These are phyloP conservation scores for Cryptotermes secundus DNA, from an alignment of 1,140 invertebrate species.

Conservation along the genomic window DNA sequence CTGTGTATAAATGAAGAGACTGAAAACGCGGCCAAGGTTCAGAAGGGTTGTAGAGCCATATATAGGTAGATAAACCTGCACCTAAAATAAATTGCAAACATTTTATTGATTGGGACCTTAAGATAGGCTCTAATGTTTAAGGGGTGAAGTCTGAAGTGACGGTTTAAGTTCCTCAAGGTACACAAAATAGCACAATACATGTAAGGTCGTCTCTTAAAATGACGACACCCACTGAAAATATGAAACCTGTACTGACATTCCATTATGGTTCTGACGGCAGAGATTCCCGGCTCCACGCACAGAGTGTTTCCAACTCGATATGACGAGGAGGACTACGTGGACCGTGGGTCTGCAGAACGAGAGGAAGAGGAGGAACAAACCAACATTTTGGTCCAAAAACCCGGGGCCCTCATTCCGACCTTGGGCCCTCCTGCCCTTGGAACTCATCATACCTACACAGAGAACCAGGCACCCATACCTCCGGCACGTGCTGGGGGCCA, in stretches of 20 bases:
- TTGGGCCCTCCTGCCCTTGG: slow-evolving; percentile 11
- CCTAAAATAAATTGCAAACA: no score
- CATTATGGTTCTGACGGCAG: background rate
- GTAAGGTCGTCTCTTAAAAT: no score
- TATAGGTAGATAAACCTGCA: no score
- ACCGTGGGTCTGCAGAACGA: slow-evolving; percentile 29
- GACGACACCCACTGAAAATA: no score
- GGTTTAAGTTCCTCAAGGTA: no score
- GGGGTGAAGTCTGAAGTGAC: no score
- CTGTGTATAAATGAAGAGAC: no score
- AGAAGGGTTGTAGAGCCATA: no score
- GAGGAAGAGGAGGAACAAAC: slow-evolving; percentile 9
- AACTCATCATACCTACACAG: slow-evolving; percentile 23
- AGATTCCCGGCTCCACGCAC: slow-evolving; percentile 25
- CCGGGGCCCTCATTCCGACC: slow-evolving; percentile 27
- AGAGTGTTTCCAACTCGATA: slow-evolving; percentile 1
- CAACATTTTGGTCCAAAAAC: slow-evolving; percentile 8
- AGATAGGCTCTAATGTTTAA: no score
- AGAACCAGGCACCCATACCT: slow-evolving; percentile 2
- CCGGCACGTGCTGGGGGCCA: background rate
- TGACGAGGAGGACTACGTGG: slow-evolving; percentile 28
- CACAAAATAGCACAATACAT: no score
- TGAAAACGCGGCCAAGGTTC: no score
- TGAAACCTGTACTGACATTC: background rate
- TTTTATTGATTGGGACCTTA: no score